Conservation (phyloP, 2,797 vertebrate genomes). For the Crypturellus tataupa region DNA sequence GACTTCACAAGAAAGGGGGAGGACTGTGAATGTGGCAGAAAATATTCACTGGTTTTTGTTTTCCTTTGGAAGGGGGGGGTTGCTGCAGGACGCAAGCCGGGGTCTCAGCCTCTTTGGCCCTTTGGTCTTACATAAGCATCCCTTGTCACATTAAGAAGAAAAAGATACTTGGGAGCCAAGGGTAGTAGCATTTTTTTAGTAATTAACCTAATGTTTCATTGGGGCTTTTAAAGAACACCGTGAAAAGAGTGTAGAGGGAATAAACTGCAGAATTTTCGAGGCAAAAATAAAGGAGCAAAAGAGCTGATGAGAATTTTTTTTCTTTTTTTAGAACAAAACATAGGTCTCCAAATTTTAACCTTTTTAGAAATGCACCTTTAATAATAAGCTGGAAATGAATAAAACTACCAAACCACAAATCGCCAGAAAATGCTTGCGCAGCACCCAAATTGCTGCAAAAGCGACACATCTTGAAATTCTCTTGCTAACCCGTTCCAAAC, state of each 20-base stretch:
- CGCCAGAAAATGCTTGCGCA: slow-evolving; percentile 71
- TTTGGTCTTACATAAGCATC: slow-evolving; percentile 12
- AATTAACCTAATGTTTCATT: background rate
- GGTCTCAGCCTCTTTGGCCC: background rate
- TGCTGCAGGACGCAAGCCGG: background rate
- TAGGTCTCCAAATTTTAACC: slow-evolving; percentile 16
- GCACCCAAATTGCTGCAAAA: slow-evolving; percentile 67
- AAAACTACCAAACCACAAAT: slow-evolving; percentile 75
- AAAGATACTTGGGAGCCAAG: background rate
- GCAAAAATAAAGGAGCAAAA: background rate
- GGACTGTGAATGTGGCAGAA: slow-evolving; percentile 27
- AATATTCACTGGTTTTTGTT: slow-evolving; percentile 60
- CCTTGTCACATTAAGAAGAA: slow-evolving; percentile 9
- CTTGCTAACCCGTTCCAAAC: slow-evolving; percentile 56
- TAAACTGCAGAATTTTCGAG: background rate
- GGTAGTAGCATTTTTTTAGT: background rate
- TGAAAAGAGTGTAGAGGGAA: background rate
- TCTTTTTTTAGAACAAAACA: background rate
- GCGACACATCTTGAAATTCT: slow-evolving; percentile 73
- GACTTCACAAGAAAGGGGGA: slow-evolving; percentile 41
- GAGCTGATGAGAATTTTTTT: background rate
- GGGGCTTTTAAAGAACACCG: background rate
- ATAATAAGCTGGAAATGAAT: slow-evolving; percentile 71
- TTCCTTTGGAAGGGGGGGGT: slow-evolving; percentile 32
- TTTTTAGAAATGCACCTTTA: slow-evolving; percentile 64